Evolutionary conservation across 2,888 invertebrate species (phyloP).

Genomic region (Drosophila testacea): DNA sequence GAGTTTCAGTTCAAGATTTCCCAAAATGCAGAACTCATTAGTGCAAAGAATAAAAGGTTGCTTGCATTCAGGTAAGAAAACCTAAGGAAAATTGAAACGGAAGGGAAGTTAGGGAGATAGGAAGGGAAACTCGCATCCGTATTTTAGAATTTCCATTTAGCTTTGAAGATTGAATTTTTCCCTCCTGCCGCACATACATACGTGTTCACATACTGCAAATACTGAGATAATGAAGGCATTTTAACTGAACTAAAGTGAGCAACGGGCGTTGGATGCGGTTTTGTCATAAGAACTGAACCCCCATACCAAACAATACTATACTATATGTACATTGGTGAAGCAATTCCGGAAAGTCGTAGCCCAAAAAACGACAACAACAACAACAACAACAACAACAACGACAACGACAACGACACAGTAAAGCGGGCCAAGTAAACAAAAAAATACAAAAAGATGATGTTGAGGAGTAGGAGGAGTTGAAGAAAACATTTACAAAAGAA

Average conservation of each 20-base stretch:
- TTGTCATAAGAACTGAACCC: conserved; percentile 43
- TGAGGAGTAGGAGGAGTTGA: conserved; percentile 20
- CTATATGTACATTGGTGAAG: conserved; percentile 27
- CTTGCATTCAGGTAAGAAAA: conserved; percentile 5
- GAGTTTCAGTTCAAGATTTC: conserved; percentile 22
- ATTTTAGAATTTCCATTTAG: conserved; percentile 55
- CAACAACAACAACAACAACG: conserved; percentile 21
- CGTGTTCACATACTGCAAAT: not conserved
- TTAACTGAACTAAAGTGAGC: conserved; percentile 41
- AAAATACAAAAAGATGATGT: conserved; percentile 43
- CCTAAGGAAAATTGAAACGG: conserved; percentile 19
- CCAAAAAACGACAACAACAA: conserved; percentile 56
- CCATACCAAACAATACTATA: too few relatives aligned
- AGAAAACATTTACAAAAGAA: conserved; percentile 78
- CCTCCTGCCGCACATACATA: not conserved
- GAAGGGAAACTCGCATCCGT: conserved; percentile 41
- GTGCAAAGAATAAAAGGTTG: conserved; percentile 23
- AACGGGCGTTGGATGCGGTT: conserved; percentile 41
- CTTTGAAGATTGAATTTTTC: conserved; percentile 15
- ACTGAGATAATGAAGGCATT: conserved; percentile 72
- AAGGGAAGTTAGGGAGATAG: not conserved
- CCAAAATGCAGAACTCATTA: conserved; percentile 36
- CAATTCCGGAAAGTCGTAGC: conserved; percentile 62
- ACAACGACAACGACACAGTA: conserved; percentile 41
- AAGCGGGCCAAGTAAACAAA: conserved; percentile 76